Evolutionary conservation across 2,113 vertebrate species (phyloP), one percentile per base, ranked within the genome.

Genomic region (Pygoscelis antarcticus): DNA sequence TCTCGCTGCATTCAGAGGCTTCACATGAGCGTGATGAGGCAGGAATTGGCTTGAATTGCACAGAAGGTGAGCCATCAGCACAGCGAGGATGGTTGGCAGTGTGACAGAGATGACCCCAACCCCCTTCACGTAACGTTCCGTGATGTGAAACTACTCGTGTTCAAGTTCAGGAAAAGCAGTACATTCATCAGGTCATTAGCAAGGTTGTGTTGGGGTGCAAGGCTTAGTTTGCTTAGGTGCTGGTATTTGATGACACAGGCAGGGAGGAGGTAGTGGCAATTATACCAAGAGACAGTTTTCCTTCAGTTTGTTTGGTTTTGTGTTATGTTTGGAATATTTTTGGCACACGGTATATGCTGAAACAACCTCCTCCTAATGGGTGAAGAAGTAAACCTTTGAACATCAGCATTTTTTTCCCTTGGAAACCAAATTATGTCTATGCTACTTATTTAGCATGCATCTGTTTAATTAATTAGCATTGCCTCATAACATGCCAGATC

Each of bases 11-110:
- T 32, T 65, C 70, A 26, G 88, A 68, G 74, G n/a, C 42, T 55
- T 68, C 47, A 9, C 19, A 6, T 0, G 1, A 19, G 26, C 0
- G 7, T 20, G 51, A 12, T 1, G 4, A 60, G 70, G 62, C 60
- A 65, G 81, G 68, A 60, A 25, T 38, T 29, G 6, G 30, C 52
- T 55, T 7, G 26, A 17, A 3, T 13, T 40, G 68, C 36, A 14
- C 51, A 38, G 80, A 16, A 38, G 69, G 34, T 1, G 51, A 54
- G 71, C 26, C 17, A 3, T 17, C 25, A 9, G 61, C 49, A 11
- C 44, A 29, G 42, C 1, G 4, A 9, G 46, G 40, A 6, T 1
- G 5, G 51, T 0, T 15, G 46, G 81, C 55, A 57, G 72, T 3
- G 21, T 7, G n/a, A 18, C 49, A 54, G 68, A n/a, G 70, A 11